A percentile compares a stretch with the other conserved stretches of the same genome.
Evolutionary conservation across 2,113 vertebrate species (phyloP).

Genomic region (Phocoena sinus): DNA sequence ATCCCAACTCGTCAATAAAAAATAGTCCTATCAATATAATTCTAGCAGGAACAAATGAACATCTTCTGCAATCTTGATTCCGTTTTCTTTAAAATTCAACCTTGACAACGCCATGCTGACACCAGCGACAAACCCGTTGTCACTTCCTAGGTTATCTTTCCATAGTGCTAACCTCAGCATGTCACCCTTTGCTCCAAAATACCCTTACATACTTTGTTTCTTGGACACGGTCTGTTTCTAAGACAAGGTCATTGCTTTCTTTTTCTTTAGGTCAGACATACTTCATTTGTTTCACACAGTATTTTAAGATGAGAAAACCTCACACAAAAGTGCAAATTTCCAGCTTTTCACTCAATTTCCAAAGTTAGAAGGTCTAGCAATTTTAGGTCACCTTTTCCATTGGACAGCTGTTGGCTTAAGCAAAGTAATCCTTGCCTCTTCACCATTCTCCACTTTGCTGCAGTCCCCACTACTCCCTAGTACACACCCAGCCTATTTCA

Average conservation of each 20-base stretch:
- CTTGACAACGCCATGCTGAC: neutral
- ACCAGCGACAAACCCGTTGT: constrained; percentile 5
- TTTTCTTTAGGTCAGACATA: constrained; percentile 34
- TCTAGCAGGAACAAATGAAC: neutral
- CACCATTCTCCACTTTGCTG: neutral
- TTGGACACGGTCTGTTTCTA: constrained; percentile 16
- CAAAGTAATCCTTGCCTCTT: neutral
- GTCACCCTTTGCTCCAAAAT: neutral
- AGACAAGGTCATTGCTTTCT: neutral
- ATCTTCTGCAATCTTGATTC: neutral
- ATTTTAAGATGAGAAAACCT: constrained; percentile 22
- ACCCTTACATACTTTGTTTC: neutral
- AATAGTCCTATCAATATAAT: neutral
- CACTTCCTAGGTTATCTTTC: constrained; percentile 15
- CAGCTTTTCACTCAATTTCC: neutral
- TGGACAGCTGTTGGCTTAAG: neutral
- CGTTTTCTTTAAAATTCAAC: constrained; percentile 30
- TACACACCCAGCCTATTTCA: no score
- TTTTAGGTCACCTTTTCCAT: neutral
- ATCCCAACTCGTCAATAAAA: constrained; percentile 22
- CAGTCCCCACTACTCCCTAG: neutral
- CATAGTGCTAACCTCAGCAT: neutral
- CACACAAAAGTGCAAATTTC: neutral
- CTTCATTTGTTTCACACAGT: constrained; percentile 10
- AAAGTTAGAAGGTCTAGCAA: neutral